Evolutionary conservation across 2,113 vertebrate species (phyloP).

Genomic region (Panthera tigris): DNA sequence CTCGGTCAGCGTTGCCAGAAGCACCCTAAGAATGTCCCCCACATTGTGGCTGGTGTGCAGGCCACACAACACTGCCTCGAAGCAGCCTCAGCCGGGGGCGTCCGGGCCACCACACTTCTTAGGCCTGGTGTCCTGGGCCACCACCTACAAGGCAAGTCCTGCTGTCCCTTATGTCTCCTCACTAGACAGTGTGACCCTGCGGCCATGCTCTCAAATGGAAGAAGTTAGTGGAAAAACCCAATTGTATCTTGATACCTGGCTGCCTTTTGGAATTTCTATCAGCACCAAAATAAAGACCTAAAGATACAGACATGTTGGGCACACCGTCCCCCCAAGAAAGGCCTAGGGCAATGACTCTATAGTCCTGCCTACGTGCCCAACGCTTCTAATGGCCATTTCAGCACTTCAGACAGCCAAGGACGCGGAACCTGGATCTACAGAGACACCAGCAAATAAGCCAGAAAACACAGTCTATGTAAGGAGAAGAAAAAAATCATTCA

Average conservation of each 20-base stretch:
- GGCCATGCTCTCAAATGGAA: neutral
- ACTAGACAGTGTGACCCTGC: neutral
- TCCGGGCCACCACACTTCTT: neutral
- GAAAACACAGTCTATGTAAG: neutral
- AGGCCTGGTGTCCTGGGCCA: neutral
- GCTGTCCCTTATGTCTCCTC: neutral
- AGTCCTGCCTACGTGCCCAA: accelerated
- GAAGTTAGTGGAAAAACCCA: neutral
- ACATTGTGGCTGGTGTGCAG: accelerated
- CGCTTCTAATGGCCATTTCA: neutral
- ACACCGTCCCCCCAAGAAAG: accelerated
- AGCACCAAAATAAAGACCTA: neutral
- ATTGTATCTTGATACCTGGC: neutral
- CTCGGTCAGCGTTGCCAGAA: neutral
- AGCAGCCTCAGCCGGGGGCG: accelerated
- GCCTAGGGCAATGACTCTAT: accelerated
- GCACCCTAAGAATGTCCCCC: neutral
- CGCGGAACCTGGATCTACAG: neutral
- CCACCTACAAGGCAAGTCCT: neutral
- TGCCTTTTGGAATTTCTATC: neutral
- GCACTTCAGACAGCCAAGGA: too few species aligned
- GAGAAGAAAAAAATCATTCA: neutral
- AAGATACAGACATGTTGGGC: neutral
- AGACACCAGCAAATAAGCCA: neutral
- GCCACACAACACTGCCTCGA: neutral